These are phyloP conservation scores for Caenorhabditis virilis DNA, from an alignment of 2,888 invertebrate genomes.

Conservation along the genomic window DNA sequence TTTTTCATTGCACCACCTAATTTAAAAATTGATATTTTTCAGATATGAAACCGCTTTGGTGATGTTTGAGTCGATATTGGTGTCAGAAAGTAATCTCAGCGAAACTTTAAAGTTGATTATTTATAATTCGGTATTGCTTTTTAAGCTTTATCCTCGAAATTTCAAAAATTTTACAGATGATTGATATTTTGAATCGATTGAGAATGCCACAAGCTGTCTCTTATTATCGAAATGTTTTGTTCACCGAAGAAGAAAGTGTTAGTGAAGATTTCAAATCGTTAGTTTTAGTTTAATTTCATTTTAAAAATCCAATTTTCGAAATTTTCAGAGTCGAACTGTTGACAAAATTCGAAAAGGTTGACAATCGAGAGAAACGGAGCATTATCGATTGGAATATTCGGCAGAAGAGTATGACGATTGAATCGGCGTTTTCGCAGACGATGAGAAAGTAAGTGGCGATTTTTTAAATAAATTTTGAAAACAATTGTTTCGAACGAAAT, in stretches of 20 bases:
- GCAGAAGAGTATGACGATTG: constrained; percentile 18
- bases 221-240: constrained; percentile 16
- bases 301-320: neutral
- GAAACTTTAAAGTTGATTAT: constrained; percentile 75
- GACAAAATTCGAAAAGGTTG: constrained; percentile 32
- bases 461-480: neutral
- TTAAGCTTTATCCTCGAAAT: neutral
- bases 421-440: constrained; percentile 27
- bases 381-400: constrained; percentile 19
- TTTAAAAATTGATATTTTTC: too few relatives aligned
- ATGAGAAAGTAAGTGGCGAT: constrained; percentile 15
- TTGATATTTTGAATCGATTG: constrained; percentile 24
- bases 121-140: constrained; percentile 15
- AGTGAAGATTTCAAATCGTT: constrained; percentile 32
- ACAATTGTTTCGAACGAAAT: too few relatives aligned
- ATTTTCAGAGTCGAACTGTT: constrained; percentile 29
- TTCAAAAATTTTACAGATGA: constrained; percentile 15
- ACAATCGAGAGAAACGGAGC: constrained; percentile 9
- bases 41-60: constrained; percentile 36
- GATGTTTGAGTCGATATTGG: constrained; percentile 13
- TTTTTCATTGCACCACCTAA: too few relatives aligned
- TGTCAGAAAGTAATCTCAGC: constrained; percentile 83
- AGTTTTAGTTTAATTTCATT: too few relatives aligned
- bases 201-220: constrained; percentile 16
- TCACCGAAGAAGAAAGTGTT: constrained; percentile 11